Percentiles rank a stretch among this genome's conserved stretches.
phyloP scores from a whole-genome alignment of 2,113 vertebrate species.

The Oxyura jamaicensis region DNA sequence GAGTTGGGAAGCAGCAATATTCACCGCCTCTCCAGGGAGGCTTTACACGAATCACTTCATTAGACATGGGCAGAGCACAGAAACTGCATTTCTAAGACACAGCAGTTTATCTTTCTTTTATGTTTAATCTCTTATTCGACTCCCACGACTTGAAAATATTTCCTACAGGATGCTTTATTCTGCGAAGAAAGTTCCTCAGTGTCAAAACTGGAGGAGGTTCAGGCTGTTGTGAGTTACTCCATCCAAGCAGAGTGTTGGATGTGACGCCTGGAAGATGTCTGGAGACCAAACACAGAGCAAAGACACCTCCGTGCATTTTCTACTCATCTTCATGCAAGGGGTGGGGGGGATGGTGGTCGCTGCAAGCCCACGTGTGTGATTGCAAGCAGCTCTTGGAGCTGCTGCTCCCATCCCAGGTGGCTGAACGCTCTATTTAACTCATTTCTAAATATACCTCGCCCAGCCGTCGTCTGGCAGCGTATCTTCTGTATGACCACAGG shows the following conservation, averaged over 20 bases:
- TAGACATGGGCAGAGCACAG: accelerated
- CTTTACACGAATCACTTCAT: background rate
- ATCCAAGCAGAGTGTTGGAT: accelerated
- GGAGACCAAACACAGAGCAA: background rate
- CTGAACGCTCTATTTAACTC: constrained; percentile 3
- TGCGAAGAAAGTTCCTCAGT: background rate
- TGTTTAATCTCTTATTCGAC: background rate
- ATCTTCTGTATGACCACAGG: background rate
- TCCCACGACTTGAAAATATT: background rate
- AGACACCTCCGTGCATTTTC: background rate
- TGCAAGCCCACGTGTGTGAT: background rate
- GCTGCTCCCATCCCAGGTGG: background rate
- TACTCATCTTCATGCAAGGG: background rate
- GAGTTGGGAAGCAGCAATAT: background rate
- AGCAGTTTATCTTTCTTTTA: background rate
- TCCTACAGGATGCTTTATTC: background rate
- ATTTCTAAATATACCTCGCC: constrained; percentile 34
- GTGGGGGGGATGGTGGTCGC: accelerated
- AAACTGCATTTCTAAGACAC: accelerated
- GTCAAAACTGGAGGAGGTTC: background rate
- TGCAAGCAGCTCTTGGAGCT: background rate
- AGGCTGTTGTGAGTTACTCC: background rate
- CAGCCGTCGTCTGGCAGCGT: background rate
- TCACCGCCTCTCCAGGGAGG: background rate
- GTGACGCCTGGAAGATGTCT: accelerated